phyloP scores from a whole-genome alignment of 2,113 vertebrate genomes.

The Pungitius pungitius region DNA sequence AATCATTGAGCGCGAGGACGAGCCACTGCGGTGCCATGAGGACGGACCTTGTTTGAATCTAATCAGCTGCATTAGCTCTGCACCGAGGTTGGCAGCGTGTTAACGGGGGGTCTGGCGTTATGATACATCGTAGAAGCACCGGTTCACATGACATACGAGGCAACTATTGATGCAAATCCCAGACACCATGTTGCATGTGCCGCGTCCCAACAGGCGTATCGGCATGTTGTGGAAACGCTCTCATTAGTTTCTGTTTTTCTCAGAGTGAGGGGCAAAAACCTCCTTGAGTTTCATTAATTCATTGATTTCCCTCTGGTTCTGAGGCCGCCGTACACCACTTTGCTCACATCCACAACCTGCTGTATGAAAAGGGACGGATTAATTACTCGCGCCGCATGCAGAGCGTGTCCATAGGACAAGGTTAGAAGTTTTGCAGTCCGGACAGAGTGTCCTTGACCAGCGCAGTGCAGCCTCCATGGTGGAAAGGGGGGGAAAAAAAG shows the following conservation, averaged over 20 bases:
- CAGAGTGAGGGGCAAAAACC: neutral
- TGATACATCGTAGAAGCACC: neutral
- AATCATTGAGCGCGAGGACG: constrained; percentile 56
- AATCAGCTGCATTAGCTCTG: constrained; percentile 57
- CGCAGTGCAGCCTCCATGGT: constrained; percentile 1
- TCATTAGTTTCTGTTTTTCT: neutral
- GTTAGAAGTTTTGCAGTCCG: constrained; percentile 28
- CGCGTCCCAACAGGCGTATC: neutral
- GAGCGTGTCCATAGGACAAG: constrained; percentile 42
- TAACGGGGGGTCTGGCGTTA: neutral
- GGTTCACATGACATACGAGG: neutral
- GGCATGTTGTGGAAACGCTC: neutral
- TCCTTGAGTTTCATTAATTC: neutral
- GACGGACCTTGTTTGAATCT: constrained; percentile 63
- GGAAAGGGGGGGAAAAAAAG: constrained; percentile 9
- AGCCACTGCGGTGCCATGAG: constrained; percentile 44
- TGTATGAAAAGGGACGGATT: constrained; percentile 35
- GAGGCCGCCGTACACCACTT: neutral
- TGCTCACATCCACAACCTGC: constrained; percentile 13
- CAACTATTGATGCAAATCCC: neutral
- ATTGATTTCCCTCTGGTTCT: neutral
- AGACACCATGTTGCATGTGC: neutral
- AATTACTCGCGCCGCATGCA: constrained; percentile 56
- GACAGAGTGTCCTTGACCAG: constrained; percentile 42
- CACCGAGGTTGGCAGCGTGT: constrained; percentile 14